These are phyloP conservation scores for Drosophila leonis DNA, from an alignment of 2,888 invertebrate species.

Conservation along the genomic window DNA sequence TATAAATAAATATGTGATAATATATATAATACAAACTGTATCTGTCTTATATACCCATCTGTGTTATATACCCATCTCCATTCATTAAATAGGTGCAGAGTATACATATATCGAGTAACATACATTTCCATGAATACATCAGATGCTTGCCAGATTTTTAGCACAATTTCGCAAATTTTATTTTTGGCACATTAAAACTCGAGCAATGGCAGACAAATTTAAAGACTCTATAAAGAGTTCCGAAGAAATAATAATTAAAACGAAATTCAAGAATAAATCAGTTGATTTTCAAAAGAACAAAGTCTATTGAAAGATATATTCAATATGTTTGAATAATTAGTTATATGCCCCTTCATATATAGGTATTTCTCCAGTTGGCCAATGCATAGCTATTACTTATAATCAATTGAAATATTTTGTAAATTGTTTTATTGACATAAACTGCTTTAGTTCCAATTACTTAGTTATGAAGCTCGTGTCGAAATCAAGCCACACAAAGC, in stretches of 20 bases:
- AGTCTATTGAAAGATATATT: not conserved
- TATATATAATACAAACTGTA: not conserved
- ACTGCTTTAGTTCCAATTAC: slow-evolving; percentile 55
- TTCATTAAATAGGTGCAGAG: not conserved
- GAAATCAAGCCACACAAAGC: slow-evolving; percentile 46
- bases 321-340: not conserved
- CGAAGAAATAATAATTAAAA: not conserved
- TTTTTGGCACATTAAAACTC: slow-evolving; percentile 1
- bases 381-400: slow-evolving; percentile 20
- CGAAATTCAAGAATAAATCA: not conserved
- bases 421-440: slow-evolving; percentile 51
- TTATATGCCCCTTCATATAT: no score
- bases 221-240: not conserved
- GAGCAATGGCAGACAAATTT: not conserved
- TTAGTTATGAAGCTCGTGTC: slow-evolving; percentile 30
- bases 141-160: slow-evolving; percentile 21
- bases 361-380: slow-evolving; percentile 13
- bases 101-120: not conserved
- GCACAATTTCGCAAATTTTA: not conserved
- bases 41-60: not conserved
- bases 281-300: not conserved
- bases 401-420: slow-evolving; percentile 42
- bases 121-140: not conserved
- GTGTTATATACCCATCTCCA: not conserved
- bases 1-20: not conserved